Evolutionary conservation across 2,113 vertebrate species (phyloP), one percentile per base, ranked within the genome.

Genomic region (Lepisosteus oculatus): DNA sequence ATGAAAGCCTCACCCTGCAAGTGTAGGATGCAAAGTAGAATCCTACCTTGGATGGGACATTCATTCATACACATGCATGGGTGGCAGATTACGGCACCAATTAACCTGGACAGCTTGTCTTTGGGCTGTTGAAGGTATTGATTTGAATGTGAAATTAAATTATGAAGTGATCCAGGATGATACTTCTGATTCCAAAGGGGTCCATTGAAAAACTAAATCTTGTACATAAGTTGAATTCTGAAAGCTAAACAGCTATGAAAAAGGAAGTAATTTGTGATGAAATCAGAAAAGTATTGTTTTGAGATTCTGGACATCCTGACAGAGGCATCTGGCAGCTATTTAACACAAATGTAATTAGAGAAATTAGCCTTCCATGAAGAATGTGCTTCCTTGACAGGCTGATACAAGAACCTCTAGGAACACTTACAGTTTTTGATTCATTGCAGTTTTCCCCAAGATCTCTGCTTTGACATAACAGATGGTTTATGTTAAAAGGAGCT

Each of bases 301-400:
- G 59, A 47, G 72, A 82, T 78, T 87, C 76, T 72, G 83, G 85
- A 85, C 84, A 90, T 86, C 86, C 88, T 89, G 85, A 79, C 81
- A 78, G 74, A 77, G 78, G 80, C 86, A 86, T 85, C 89, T 92
- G 88, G 92, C 86, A 89, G 80, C 77, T 81, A 83, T 86, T 94
- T 87, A 88, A 87, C 85, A 83, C 79, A 90, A 87, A 89, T 79
- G 84, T 88, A 90, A 93, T 91, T 90, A 91, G 84, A 87, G 81
- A 86, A 89, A 90, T 91, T 90, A 92, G 86, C 86, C 85, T 86
- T 82, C 83, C 85, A 77, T 89, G 87, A 91, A 93, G 88, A 90
- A 89, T 87, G 91, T 90, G 83, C 84, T 90, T 87, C 87, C 86
- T 83, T 80, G 77, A 82, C 79, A 75, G 76, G 78, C 74, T 65